Evolutionary conservation across 2,113 vertebrate species (phyloP).

Genomic region (Lipophrys pholis): DNA sequence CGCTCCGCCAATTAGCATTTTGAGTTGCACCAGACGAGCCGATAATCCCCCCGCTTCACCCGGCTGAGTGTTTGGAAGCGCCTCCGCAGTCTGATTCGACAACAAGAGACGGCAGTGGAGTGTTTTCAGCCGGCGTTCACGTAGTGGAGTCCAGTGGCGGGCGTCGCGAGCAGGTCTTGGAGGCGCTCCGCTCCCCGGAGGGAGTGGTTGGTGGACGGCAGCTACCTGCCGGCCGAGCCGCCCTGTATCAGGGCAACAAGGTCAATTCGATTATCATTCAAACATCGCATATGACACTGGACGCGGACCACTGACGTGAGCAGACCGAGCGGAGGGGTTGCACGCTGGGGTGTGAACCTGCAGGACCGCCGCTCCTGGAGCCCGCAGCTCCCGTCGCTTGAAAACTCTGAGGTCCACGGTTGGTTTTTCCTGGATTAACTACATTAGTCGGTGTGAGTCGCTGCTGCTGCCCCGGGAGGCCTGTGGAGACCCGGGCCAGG

Average conservation of each 20-base stretch:
- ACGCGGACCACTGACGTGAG: not conserved
- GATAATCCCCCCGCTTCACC: conserved; percentile 53
- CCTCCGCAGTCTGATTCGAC: not conserved
- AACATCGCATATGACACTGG: conserved; percentile 7
- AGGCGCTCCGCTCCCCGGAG: conserved; percentile 32
- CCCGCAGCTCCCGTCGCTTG: too few relatives aligned
- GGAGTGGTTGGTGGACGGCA: conserved; percentile 60
- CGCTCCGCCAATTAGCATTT: conserved; percentile 70
- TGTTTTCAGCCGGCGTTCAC: not conserved
- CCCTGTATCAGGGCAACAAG: conserved; percentile 46
- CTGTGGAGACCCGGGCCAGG: conserved; percentile 1
- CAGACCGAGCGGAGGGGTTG: conserved; percentile 2
- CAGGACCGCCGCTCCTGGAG: conserved; percentile 40
- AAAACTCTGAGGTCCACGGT: too few relatives aligned
- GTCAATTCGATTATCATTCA: conserved; percentile 25
- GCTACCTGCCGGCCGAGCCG: conserved; percentile 5
- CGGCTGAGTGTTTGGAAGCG: conserved; percentile 15
- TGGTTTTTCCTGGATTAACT: not conserved
- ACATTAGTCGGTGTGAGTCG: not conserved
- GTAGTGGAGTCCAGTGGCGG: conserved; percentile 33
- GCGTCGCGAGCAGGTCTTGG: too few relatives aligned
- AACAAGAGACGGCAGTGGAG: not conserved
- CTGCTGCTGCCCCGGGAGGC: not conserved
- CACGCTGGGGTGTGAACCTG: conserved; percentile 24
- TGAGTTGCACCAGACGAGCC: conserved; percentile 48